A percentile compares a stretch with the other conserved stretches of the same genome.
Conservation (phyloP, 2,888 invertebrate genomes). For the Temnothorax unifasciatus region DNA sequence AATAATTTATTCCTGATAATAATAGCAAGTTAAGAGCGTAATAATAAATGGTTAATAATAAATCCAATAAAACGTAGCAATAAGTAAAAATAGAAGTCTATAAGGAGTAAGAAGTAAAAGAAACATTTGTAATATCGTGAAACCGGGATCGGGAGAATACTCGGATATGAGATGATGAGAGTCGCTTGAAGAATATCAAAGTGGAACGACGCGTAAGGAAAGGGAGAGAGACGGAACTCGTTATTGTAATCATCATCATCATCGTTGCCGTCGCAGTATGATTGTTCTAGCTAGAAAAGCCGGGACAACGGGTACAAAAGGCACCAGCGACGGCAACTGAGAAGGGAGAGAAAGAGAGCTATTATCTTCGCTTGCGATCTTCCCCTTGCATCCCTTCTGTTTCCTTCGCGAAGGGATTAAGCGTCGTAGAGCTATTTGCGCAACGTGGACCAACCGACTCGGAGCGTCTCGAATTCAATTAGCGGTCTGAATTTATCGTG, state of each 20-base stretch:
- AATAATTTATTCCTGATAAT: constrained; percentile 14
- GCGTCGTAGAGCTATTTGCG: constrained; percentile 64
- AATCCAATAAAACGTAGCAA: background rate
- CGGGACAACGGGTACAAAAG: constrained; percentile 66
- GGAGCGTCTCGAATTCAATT: constrained; percentile 68
- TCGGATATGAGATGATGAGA: constrained; percentile 20
- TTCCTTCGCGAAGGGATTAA: constrained; percentile 71
- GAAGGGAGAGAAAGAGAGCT: constrained; percentile 68
- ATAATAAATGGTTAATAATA: background rate
- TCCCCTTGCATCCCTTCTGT: constrained; percentile 44
- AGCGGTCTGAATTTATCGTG: constrained; percentile 63
- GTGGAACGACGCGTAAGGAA: constrained; percentile 19
- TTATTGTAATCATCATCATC: constrained; percentile 18
- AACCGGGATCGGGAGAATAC: background rate
- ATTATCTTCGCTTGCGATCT: constrained; percentile 68
- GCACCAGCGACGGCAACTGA: constrained; percentile 9
- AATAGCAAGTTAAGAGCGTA: background rate
- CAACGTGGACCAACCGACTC: constrained; percentile 58
- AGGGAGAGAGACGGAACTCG: constrained; percentile 51
- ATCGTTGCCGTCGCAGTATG: constrained; percentile 64
- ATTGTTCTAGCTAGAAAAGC: constrained; percentile 71
- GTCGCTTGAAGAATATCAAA: constrained; percentile 14
- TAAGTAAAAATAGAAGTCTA: constrained; percentile 3
- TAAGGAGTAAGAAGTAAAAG: background rate
- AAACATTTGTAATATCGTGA: background rate